These are phyloP conservation scores for Plagodis pulveraria DNA, from an alignment of 2,888 invertebrate genomes.

Conservation along the genomic window DNA sequence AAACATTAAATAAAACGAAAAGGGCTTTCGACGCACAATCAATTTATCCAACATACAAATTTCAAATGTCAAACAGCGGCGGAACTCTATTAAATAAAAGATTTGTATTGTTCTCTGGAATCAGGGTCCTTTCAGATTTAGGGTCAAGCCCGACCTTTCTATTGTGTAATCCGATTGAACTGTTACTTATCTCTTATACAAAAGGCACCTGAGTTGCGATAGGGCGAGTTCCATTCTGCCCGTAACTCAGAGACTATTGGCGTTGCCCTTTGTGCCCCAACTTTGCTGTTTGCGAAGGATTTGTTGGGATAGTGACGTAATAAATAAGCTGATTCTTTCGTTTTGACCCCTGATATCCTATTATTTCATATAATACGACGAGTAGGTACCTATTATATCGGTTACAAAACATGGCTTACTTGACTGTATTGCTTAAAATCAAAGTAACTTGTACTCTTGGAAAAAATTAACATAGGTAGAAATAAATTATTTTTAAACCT, in stretches of 20 bases:
- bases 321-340: slow-evolving; percentile 20
- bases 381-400: neutral
- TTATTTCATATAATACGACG: slow-evolving; percentile 5
- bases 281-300: slow-evolving; percentile 29
- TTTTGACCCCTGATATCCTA: slow-evolving; percentile 12
- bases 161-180: slow-evolving; percentile 45
- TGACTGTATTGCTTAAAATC: too few relatives aligned
- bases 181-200: slow-evolving; percentile 45
- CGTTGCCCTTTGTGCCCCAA: slow-evolving; percentile 30
- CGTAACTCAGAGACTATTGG: slow-evolving; percentile 31
- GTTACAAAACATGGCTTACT: too few relatives aligned
- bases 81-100: slow-evolving; percentile 36
- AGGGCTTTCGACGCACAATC: slow-evolving; percentile 11
- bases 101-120: slow-evolving; percentile 37
- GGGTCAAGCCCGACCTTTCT: slow-evolving; percentile 38
- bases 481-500: too few relatives aligned
- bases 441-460: too few relatives aligned
- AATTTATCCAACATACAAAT: slow-evolving; percentile 15
- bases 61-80: slow-evolving; percentile 22
- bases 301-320: slow-evolving; percentile 21
- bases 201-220: slow-evolving; percentile 40
- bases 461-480: too few relatives aligned
- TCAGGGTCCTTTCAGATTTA: slow-evolving; percentile 29
- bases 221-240: slow-evolving; percentile 30
- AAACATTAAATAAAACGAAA: neutral